A percentile compares a stretch with the other conserved stretches of the same genome.
Conservation (phyloP, 2,797 vertebrate genomes). For the Enteromius paludinosus region DNA sequence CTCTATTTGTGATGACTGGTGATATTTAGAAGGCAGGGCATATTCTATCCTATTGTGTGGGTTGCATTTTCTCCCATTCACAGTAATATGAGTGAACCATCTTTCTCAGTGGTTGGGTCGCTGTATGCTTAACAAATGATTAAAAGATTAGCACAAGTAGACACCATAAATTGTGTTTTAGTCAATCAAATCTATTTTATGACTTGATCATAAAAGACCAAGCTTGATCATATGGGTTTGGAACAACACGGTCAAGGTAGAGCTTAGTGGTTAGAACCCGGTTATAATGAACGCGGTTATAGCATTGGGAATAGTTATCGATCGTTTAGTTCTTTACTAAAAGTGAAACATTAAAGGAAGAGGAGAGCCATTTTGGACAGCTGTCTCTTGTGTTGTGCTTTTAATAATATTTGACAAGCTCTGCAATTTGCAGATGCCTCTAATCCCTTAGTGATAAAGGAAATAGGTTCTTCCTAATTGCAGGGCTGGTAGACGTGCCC, state of each 20-base stretch:
- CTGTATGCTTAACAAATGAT: neutral
- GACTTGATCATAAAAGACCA: neutral
- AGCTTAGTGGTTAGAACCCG: conserved; percentile 11
- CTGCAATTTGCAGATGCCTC: conserved; percentile 18
- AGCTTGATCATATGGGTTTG: neutral
- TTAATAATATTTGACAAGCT: conserved; percentile 35
- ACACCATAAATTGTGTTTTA: neutral
- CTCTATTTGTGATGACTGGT: neutral
- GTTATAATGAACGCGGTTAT: neutral
- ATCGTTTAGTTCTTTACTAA: neutral
- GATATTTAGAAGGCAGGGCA: neutral
- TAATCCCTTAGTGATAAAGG: conserved; percentile 41
- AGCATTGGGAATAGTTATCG: neutral
- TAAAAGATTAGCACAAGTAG: no score
- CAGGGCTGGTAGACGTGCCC: conserved; percentile 25
- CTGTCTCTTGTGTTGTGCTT: conserved; percentile 20
- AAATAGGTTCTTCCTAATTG: conserved; percentile 39
- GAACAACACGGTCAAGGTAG: conserved; percentile 50
- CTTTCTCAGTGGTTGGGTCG: neutral
- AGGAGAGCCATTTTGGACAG: conserved; percentile 29
- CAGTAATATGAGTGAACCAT: neutral
- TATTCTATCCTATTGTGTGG: neutral
- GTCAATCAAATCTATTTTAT: neutral
- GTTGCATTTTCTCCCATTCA: neutral
- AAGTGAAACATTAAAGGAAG: conserved; percentile 47